These are phyloP conservation scores for Mormyrops boulengeri DNA, from an alignment of 2,797 vertebrate species.

Conservation along the genomic window DNA sequence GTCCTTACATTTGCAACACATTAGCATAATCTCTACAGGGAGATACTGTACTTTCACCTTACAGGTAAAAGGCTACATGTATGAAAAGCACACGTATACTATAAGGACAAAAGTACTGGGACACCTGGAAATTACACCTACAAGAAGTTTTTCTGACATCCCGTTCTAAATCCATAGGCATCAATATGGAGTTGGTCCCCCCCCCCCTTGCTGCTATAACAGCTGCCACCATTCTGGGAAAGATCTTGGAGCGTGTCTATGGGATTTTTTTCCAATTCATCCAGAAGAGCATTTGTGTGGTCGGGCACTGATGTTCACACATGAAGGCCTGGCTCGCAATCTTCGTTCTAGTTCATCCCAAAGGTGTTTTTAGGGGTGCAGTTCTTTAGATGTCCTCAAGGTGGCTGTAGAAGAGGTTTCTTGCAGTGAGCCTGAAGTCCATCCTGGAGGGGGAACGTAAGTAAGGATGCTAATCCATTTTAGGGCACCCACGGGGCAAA, in stretches of 20 bases:
- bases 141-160: no score
- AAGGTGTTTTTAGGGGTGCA: not conserved
- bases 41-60: no score
- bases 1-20: no score
- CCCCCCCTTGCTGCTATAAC: no score
- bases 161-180: no score
- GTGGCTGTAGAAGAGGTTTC: not conserved
- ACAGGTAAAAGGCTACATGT: no score
- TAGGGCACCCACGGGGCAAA: not conserved
- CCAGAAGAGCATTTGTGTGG: not conserved
- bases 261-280: not conserved
- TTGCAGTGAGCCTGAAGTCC: not conserved
- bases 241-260: not conserved
- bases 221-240: not conserved
- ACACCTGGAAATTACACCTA: no score
- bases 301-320: not conserved
- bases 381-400: conserved; percentile 3
- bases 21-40: no score
- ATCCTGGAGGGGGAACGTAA: not conserved
- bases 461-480: not conserved
- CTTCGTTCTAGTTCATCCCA: not conserved
- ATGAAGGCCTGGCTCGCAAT: not conserved
- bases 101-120: no score
- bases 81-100: no score
- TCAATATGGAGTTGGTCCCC: no score